Evolutionary conservation across 2,113 vertebrate species (phyloP), one percentile per base, ranked within the genome.

Genomic region (Pteropus alecto): DNA sequence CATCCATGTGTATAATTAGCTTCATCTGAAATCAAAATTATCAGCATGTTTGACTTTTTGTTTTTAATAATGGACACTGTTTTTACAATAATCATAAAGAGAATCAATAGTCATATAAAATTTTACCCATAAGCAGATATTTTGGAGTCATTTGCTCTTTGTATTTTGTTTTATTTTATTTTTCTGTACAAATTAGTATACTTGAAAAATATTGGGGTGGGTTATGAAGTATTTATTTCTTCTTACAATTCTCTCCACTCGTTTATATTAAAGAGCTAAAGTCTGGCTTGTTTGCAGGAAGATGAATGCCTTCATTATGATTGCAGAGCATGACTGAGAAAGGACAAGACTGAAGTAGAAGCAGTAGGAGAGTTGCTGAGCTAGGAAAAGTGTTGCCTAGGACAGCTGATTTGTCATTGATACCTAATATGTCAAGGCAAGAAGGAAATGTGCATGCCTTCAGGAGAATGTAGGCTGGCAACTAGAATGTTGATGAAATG

Each of bases 321-420:
- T 95, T 98, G 87, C 95, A 98, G 95, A 97, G 97, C 95, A 96
- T 98, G 96, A 95, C 95, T 97, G 96, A 97, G 68, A 84, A 97
- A 97, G 97, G 71, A 76, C 92, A 96, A 92, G 91, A 90, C 87
- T 97, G 87, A 95, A 96, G 94, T 97, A 70, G 85, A 48, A 98
- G 83, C 65, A 97, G 90, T 97, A 70, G 68, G 70, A 96, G 76
- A 98, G 71, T 87, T 98, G 98, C 98, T 98, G 98, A 98, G 96
- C 97, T 95, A 98, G 96, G 95, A 98, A 74, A 97, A 97, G 96
- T 94, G 56, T 89, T 97, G 87, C 96, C 97, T 96, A 87, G 90
- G 97, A 98, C 94, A 98, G 98, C 97, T 98, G 98, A 99, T 98
- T 98, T 98, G 96, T 98, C 97, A 95, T 22, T 97, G 97, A 96